Evolutionary conservation across 2,888 invertebrate genomes (phyloP).

Genomic region (Seira musarum): DNA sequence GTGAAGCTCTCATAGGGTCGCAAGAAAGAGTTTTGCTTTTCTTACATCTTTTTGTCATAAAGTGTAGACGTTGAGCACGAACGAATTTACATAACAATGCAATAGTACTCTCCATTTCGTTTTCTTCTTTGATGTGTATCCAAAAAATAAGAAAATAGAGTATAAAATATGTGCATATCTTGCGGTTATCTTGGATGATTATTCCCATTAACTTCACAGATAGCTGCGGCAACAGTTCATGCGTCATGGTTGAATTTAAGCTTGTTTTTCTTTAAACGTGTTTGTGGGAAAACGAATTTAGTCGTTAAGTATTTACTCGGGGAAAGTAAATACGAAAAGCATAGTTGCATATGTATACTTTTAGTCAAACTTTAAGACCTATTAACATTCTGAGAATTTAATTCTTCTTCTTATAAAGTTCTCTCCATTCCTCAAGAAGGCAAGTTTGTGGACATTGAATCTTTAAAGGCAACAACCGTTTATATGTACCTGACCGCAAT

Average conservation of each 20-base stretch:
- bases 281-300: neutral
- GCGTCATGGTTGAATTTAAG: neutral
- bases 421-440: too few species aligned
- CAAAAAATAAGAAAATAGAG: neutral
- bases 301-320: too few species aligned
- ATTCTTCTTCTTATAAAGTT: too few species aligned
- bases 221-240: neutral
- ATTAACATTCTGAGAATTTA: too few species aligned
- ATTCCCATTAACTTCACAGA: neutral
- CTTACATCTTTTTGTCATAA: slow-evolving; percentile 18
- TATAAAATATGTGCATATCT: neutral
- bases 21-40: neutral
- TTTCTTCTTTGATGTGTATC: neutral
- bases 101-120: neutral
- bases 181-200: neutral
- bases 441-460: too few species aligned
- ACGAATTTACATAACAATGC: slow-evolving; percentile 50
- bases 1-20: slow-evolving; percentile 6
- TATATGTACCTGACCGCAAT: too few species aligned
- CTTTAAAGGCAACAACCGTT: too few species aligned
- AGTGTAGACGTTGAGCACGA: slow-evolving; percentile 45
- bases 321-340: too few species aligned
- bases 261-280: neutral
- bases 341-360: too few species aligned
- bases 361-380: too few species aligned